Base-by-base conservation (phyloP, 2,113 vertebrate species). In the Cavia aperea region DNA sequence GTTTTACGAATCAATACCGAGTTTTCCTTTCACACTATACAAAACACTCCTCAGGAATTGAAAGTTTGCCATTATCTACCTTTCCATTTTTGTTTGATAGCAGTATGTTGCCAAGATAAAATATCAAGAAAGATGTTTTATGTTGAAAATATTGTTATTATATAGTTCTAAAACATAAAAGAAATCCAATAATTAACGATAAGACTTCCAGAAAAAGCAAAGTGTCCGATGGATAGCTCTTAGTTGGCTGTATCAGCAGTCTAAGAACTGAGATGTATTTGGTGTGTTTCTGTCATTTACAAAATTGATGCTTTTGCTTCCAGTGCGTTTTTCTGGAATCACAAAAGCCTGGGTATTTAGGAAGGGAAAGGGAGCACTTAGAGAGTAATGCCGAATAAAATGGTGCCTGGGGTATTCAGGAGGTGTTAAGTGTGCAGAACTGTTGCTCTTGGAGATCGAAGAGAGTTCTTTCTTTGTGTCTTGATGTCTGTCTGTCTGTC, bases 1-100 rank as follows among this genome's bases (percentile, higher is more conserved):
- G 51, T 54, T 68, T 24, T 49, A 1, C 16, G 91, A 83, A 86
- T 94, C 94, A 93, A 72, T 60, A 72, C 81, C 10, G 6, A 87
- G 63, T 78, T 56, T 95, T 81, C 73, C 36, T 96, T 88, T 90
- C 63, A 63, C 60, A 87, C 85, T 79, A 46, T 86, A 26, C 43
- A 94, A 81, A 62, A 87, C 21, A 19, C 75, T 81, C 56, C 89
- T 16, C 29, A 63, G 18, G 63, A 83, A 21, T 92, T 68, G 83
- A 26, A 73, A 90, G 86, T 68, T 16, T 94, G 43, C 24, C 87
- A 66, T 81, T 56, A 46, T 82, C n/a, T 66, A 13, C 58, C 36
- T 73, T 94, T 77, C 58, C 16, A 6, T 43, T 36, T 79, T 93
- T 33, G 29, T 91, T 58, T 81, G 39, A 75, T 62, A 58, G 72